Conservation (phyloP, 2,888 invertebrate species). For the Cosmia pyralina region DNA sequence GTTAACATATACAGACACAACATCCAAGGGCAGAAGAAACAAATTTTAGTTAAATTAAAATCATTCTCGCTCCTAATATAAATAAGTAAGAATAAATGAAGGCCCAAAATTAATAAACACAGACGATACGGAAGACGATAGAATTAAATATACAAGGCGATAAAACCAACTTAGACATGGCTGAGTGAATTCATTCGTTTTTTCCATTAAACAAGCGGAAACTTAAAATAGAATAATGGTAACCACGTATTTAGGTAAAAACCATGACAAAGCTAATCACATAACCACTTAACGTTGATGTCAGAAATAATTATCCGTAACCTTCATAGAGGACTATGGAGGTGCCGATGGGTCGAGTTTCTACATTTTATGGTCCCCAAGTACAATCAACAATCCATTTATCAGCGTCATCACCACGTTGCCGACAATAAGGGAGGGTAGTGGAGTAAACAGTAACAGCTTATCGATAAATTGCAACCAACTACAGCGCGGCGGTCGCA, state of each 20-base stretch:
- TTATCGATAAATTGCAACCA: conserved; percentile 70
- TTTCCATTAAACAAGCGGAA: conserved; percentile 57
- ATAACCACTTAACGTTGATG: conserved; percentile 52
- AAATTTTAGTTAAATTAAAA: conserved; percentile 38
- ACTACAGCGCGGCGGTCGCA: conserved; percentile 49
- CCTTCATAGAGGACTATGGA: conserved; percentile 39
- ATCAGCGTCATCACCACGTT: conserved; percentile 72
- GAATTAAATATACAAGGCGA: conserved; percentile 47
- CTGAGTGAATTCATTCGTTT: conserved; percentile 54
- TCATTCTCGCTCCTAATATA: conserved; percentile 19
- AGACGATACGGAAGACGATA: conserved; percentile 58
- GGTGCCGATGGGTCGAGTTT: conserved; percentile 31
- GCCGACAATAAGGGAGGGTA: conserved; percentile 61
- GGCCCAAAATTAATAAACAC: conserved; percentile 39
- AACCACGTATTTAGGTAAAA: conserved; percentile 55
- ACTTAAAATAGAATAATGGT: conserved; percentile 57
- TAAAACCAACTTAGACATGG: conserved; percentile 55
- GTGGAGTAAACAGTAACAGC: conserved; percentile 66
- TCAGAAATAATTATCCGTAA: conserved; percentile 47
- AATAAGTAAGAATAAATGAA: conserved; percentile 40
- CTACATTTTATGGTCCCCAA: conserved; percentile 40
- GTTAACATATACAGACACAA: background rate
- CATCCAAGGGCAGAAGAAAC: conserved; percentile 4
- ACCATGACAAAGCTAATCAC: conserved; percentile 58
- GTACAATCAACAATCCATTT: conserved; percentile 69